Conservation (phyloP, 1,140 invertebrate species). For the Cotesia chilonis region DNA sequence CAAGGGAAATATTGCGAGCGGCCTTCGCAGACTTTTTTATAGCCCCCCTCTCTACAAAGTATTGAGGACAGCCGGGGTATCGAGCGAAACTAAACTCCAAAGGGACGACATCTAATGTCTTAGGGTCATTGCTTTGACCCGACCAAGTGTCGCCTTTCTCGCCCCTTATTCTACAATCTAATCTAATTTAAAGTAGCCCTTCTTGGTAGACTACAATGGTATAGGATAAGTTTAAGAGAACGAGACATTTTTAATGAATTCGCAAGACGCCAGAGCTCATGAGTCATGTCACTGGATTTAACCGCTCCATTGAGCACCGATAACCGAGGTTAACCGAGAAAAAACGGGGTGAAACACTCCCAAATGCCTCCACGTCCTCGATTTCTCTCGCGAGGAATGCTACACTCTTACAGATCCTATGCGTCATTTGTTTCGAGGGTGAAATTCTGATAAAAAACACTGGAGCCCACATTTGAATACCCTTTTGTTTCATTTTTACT, state of each 20-base stretch:
- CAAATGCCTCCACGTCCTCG: conserved; percentile 37
- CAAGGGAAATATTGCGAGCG: too few relatives aligned
- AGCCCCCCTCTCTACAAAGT: too few relatives aligned
- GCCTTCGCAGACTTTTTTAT: too few relatives aligned
- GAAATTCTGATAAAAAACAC: neutral
- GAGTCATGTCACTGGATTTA: conserved; percentile 1
- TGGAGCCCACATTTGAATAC: neutral
- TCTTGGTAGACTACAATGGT: too few relatives aligned
- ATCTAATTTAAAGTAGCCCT: conserved; percentile 1
- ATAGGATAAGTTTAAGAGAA: too few relatives aligned
- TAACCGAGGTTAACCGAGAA: conserved; percentile 64
- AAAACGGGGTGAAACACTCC: conserved; percentile 53
- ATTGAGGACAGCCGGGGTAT: too few relatives aligned
- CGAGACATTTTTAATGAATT: too few relatives aligned
- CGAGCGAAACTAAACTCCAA: conserved; percentile 12
- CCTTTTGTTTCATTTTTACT: neutral
- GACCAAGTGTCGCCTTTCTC: conserved; percentile 31
- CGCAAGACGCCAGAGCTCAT: too few relatives aligned
- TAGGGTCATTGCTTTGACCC: conserved; percentile 15
- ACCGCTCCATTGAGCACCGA: conserved; percentile 59
- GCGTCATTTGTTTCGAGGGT: conserved; percentile 62
- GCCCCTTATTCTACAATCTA: conserved; percentile 21
- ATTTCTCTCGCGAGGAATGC: conserved; percentile 28
- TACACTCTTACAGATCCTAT: conserved; percentile 35
- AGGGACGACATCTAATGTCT: conserved; percentile 16